Evolutionary conservation across 2,888 invertebrate genomes (phyloP), one percentile per base, ranked within the genome.

Genomic region (Trisateles emortualis): DNA sequence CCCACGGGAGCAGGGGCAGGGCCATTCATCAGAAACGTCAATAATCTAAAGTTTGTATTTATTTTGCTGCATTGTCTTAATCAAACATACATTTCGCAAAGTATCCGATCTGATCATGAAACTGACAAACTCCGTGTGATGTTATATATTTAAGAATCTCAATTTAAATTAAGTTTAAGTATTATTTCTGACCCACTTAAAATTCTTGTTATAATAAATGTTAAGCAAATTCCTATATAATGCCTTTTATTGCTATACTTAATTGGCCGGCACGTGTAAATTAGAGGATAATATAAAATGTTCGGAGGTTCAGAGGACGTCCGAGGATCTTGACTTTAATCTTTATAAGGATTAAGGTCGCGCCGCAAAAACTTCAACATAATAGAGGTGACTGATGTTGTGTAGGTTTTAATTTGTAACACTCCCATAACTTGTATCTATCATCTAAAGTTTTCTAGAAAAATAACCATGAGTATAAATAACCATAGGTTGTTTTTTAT

Each of bases 221-320:
- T 62, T 69, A 78, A 80, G 80, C 78, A 67, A 76, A 83, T 78
- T 78, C 78, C 76, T 59, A 76, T 71, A 76, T 73, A 71, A 78
- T 67, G 73, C 63, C 70, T 79, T 83, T 84, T 82, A 80, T 83
- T 83, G 77, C 72, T 72, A 75, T 75, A 78, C 71, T 84, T 87
- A 87, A 87, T 88, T 86, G 86, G 86, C 63, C 87, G 89, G 87
- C 83, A 68, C 64, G 79, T 79, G 85, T 83, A 84, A 87, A 88
- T 89, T 87, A 86, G 83, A 89, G 84, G 83, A 86, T 81, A 73
- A 79, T 80, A 74, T 74, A 62, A 77, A 76, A 75, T 72, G 70
- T 74, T 72, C 55, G 58, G 72, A 70, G 77, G 78, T 70, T 66
- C 72, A 65, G 74, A 79, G 80, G 81, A 79, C 81, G 81, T 76